Conservation (phyloP, 2,888 invertebrate species). For the Plusia festucae region DNA sequence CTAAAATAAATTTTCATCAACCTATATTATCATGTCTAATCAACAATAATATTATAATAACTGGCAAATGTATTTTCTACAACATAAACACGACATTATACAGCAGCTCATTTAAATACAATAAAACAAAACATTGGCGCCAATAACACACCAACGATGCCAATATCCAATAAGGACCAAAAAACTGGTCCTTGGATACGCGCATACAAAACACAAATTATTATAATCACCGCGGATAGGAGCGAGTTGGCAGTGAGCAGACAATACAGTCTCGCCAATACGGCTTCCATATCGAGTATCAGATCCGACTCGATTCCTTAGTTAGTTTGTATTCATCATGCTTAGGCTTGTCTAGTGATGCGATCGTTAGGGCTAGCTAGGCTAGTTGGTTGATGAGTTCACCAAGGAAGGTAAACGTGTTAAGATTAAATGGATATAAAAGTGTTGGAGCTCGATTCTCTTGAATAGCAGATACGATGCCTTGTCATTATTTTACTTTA, state of each 20-base stretch:
- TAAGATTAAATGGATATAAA: background rate
- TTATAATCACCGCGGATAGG: conserved; percentile 41
- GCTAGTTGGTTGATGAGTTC: background rate
- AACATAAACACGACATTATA: background rate
- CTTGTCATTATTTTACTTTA: too few species aligned
- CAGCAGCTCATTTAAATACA: background rate
- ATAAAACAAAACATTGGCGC: background rate
- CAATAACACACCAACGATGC: background rate
- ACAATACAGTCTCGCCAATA: conserved; percentile 47
- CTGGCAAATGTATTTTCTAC: too few species aligned
- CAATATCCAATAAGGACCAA: conserved; percentile 4
- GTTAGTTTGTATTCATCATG: conserved; percentile 48
- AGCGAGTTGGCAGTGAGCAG: conserved; percentile 32
- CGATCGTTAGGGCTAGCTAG: conserved; percentile 16
- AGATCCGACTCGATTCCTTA: conserved; percentile 53
- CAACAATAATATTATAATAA: too few species aligned
- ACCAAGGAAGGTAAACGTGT: background rate
- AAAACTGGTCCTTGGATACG: background rate
- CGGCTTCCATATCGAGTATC: conserved; percentile 73
- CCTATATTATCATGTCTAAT: too few species aligned
- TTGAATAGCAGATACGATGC: too few species aligned
- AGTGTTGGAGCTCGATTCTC: background rate
- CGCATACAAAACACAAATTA: conserved; percentile 6
- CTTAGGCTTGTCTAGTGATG: conserved; percentile 43
- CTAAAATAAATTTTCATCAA: too few species aligned